Base-by-base conservation (phyloP, 2,888 invertebrate genomes). In the Cephus pygmeus region DNA sequence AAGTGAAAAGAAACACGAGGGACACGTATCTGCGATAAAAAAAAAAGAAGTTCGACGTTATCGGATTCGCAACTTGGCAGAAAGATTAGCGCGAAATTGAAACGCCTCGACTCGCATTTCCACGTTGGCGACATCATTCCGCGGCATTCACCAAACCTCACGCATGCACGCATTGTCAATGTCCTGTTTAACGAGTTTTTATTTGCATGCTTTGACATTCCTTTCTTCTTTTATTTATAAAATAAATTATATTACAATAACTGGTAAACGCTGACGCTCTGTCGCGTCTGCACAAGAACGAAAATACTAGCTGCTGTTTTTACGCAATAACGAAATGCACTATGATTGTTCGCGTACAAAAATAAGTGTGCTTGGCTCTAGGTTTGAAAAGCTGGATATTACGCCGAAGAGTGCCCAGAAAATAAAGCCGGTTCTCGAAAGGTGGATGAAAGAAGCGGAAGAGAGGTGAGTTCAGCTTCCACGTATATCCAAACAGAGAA, bases 321-420 rank as follows among this genome's bases (percentile, higher is more conserved):
- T 12, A 73, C 71, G 73, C 69, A 30, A 69, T 74, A 12, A n/a
- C 35, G 34, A 31, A 75, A 68, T 56, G 15, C 69, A 56, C 56
- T 30, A 34, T 30, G 68, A n/a, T 76, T 31, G 56, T 56, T 56
- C 56, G 56, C 23, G 23, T 56, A 23, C 2, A 56, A 56, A 56
- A 23, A 23, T 56, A 56, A 56, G 56, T 92, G 91, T 92, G 93
- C 92, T 93, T 93, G 92, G 92, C 93, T 93, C 91, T 93, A 98
- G 98, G 96, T 99, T 99, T 95, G 99, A 99, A 94, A 99, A 99
- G 94, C 94, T 99, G 93, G 99, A 99, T 94, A 99, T 99, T 90
- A 99, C 99, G 90, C 99, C 99, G 91, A 98, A 99, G 94, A 98
- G 98, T 94, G 99, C 99, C 90, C 98, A 98, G 94, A 99, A 99